These are phyloP conservation scores for Mesitornis unicolor DNA, from an alignment of 2,113 vertebrate genomes.

Conservation along the genomic window DNA sequence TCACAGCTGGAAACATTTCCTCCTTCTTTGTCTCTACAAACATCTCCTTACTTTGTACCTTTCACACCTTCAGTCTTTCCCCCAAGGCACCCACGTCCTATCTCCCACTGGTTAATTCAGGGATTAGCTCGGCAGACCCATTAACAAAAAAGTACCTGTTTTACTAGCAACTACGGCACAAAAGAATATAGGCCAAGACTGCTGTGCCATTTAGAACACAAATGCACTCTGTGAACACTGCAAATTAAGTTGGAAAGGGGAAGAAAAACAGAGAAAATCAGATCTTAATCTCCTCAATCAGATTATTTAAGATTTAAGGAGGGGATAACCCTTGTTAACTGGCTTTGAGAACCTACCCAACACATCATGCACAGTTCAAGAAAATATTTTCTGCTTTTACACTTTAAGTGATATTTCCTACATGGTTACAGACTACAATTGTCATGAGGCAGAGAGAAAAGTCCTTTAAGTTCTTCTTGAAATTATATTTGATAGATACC, in stretches of 20 bases:
- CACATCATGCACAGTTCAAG: neutral
- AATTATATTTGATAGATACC: neutral
- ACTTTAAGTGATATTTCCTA: neutral
- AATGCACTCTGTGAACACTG: neutral
- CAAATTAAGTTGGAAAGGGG: neutral
- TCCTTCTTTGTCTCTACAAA: neutral
- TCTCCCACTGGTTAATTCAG: neutral
- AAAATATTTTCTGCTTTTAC: neutral
- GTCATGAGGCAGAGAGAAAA: neutral
- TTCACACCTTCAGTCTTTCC: neutral
- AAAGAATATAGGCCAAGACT: neutral
- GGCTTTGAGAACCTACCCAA: neutral
- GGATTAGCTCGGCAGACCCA: neutral
- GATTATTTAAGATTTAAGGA: neutral
- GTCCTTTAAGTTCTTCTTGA: neutral
- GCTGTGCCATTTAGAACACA: neutral
- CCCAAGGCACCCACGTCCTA: neutral
- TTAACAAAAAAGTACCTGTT: neutral
- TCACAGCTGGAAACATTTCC: neutral
- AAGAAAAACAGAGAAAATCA: neutral
- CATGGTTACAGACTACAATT: neutral
- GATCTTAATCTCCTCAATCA: neutral
- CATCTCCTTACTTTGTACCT: neutral
- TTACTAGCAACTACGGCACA: neutral
- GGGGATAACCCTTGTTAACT: neutral